phyloP scores from a whole-genome alignment of 92 coral and sea anemone genomes.

The Anthopleura xanthogrammica region DNA sequence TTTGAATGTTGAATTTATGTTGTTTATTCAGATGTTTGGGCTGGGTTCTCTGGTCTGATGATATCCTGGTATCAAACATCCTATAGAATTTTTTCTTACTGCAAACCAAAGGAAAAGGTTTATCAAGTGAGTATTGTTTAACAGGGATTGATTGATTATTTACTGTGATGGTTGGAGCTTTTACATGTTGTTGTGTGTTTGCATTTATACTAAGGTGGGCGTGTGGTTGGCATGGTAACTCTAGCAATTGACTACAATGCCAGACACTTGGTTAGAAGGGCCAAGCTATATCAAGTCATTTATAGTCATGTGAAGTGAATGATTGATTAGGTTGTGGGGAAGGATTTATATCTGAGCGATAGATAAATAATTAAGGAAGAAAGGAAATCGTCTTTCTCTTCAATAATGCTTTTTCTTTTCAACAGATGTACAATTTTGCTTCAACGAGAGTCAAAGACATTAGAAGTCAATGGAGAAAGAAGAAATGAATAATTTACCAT shows the following conservation, averaged over 20 bases:
- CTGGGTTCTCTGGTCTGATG: constrained; percentile 46
- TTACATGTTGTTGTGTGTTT: too few relatives aligned
- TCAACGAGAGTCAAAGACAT: constrained; percentile 58
- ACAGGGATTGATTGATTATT: too few relatives aligned
- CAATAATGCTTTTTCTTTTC: neutral
- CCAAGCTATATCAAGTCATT: too few relatives aligned
- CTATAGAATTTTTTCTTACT: constrained; percentile 73
- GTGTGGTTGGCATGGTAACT: too few relatives aligned
- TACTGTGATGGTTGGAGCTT: too few relatives aligned
- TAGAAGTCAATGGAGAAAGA: constrained; percentile 52
- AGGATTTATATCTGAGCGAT: too few relatives aligned
- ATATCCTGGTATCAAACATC: constrained; percentile 72
- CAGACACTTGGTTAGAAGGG: too few relatives aligned
- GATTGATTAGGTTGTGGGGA: too few relatives aligned
- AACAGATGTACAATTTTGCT: constrained; percentile 73
- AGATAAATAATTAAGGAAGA: too few relatives aligned
- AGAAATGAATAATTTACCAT: neutral
- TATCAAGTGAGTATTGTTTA: constrained; percentile 52
- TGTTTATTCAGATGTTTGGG: constrained; percentile 60
- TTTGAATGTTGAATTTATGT: neutral
- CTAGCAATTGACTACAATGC: too few relatives aligned
- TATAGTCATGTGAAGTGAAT: too few relatives aligned
- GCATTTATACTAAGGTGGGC: too few relatives aligned
- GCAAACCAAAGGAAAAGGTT: constrained; percentile 81
- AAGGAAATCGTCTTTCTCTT: neutral